These are phyloP conservation scores for Caenorhabditis sinica DNA, from an alignment of 2,888 invertebrate species.

Conservation along the genomic window DNA sequence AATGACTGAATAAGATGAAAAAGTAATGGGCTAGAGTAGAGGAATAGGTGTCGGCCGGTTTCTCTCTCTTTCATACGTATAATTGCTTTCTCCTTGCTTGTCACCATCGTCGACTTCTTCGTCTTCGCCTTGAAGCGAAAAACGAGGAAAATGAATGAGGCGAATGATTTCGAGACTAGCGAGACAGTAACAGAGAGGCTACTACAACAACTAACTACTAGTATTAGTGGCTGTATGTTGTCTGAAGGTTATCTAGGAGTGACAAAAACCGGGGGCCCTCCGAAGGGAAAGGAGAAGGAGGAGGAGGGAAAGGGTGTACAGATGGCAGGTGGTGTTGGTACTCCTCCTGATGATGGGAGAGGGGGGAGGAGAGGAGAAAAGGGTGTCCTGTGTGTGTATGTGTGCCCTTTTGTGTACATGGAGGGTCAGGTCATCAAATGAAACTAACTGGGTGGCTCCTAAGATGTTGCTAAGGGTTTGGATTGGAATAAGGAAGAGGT, in stretches of 20 bases:
- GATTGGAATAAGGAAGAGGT: too few species aligned
- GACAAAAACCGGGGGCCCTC: slow-evolving; percentile 10
- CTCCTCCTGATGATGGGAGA: slow-evolving; percentile 17
- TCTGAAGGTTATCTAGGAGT: slow-evolving; percentile 46
- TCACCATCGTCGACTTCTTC: slow-evolving; percentile 30
- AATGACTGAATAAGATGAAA: not conserved
- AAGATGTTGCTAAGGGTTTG: too few species aligned
- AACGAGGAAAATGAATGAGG: slow-evolving; percentile 18
- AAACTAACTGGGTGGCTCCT: slow-evolving; percentile 11
- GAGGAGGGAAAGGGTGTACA: slow-evolving; percentile 22
- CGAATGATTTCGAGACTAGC: slow-evolving; percentile 48
- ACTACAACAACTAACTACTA: slow-evolving; percentile 1
- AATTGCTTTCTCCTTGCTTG: slow-evolving; percentile 63
- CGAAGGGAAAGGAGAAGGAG: not conserved
- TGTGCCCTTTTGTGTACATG: slow-evolving; percentile 47
- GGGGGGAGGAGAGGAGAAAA: too few species aligned
- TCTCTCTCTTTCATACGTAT: slow-evolving; percentile 37
- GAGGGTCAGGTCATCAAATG: slow-evolving; percentile 36
- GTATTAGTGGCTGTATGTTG: slow-evolving; percentile 7
- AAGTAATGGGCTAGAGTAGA: slow-evolving; percentile 22
- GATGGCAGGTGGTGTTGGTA: slow-evolving; percentile 50
- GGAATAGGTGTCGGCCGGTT: slow-evolving; percentile 56
- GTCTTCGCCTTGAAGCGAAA: not conserved
- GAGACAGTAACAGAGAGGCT: not conserved
- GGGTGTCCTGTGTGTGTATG: not conserved